Evolutionary conservation across 2,113 vertebrate genomes (phyloP).

Genomic region (Anguilla japonica): DNA sequence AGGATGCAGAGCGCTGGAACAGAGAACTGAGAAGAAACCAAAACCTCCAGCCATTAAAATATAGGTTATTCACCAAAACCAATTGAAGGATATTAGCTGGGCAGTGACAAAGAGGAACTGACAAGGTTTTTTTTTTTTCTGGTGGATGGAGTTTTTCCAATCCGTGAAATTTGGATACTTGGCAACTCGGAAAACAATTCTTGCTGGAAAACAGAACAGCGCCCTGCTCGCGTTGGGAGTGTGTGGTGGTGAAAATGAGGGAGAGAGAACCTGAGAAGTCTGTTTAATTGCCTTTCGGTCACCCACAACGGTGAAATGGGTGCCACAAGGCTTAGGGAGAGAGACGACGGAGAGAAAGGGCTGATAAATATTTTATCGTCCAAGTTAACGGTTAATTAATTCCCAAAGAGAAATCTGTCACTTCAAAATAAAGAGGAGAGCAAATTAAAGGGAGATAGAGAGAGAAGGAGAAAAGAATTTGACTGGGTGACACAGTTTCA

Average conservation of each 20-base stretch:
- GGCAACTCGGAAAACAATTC: slow-evolving; percentile 73
- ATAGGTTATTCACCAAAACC: slow-evolving; percentile 69
- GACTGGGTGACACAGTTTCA: slow-evolving; percentile 75
- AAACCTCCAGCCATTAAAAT: slow-evolving; percentile 61
- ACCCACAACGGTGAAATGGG: slow-evolving; percentile 65
- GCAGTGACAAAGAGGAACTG: slow-evolving; percentile 63
- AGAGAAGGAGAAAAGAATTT: slow-evolving; percentile 62
- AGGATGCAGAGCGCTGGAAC: slow-evolving; percentile 51
- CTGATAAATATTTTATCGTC: slow-evolving; percentile 77
- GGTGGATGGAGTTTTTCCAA: slow-evolving; percentile 62
- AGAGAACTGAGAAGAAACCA: slow-evolving; percentile 59
- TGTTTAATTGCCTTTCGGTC: slow-evolving; percentile 75
- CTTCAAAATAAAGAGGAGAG: slow-evolving; percentile 73
- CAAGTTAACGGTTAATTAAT: slow-evolving; percentile 76
- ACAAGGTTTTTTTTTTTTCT: slow-evolving; percentile 50
- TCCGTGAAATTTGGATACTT: slow-evolving; percentile 75
- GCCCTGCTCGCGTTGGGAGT: slow-evolving; percentile 53
- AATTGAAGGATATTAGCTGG: slow-evolving; percentile 71
- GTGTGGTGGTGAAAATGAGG: slow-evolving; percentile 50
- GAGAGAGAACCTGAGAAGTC: slow-evolving; percentile 57
- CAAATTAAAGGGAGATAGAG: slow-evolving; percentile 75
- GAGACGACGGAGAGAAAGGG: slow-evolving; percentile 58
- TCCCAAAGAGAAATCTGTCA: slow-evolving; percentile 78
- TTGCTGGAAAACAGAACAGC: slow-evolving; percentile 67
- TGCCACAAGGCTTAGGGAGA: slow-evolving; percentile 66